Evolutionary conservation across 2,113 vertebrate genomes (phyloP).

Genomic region (Macrotis lagotis): DNA sequence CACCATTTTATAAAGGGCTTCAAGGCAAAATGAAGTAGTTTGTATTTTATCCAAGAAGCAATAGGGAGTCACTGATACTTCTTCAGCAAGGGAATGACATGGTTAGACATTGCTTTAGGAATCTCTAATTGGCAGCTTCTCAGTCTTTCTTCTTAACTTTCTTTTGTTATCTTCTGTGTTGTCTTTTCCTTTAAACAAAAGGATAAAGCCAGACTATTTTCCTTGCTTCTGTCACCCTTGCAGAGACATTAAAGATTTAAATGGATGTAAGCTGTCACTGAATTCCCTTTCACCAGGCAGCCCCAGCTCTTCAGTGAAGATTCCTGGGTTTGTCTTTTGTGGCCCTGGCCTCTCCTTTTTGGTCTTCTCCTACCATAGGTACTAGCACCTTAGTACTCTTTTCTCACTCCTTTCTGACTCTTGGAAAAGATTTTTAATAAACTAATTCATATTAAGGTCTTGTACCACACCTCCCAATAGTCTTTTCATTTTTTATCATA

Average conservation of each 20-base stretch:
- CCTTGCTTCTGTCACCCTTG: not conserved
- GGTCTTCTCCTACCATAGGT: not conserved
- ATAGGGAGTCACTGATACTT: not conserved
- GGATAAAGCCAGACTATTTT: not conserved
- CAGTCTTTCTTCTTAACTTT: not conserved
- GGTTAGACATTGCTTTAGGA: not conserved
- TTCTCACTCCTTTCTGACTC: not conserved
- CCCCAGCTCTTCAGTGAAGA: not conserved
- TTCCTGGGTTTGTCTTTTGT: not conserved
- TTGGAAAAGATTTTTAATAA: not conserved
- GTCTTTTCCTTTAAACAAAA: not conserved
- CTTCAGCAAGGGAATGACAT: not conserved
- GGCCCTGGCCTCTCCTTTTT: not conserved
- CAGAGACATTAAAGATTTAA: not conserved
- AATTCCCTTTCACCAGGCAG: not conserved
- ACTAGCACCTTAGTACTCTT: not conserved
- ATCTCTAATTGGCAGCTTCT: not conserved
- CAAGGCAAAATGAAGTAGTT: not conserved
- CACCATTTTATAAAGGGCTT: not conserved
- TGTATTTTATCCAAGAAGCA: not conserved
- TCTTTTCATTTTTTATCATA: not conserved
- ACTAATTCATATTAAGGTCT: not conserved
- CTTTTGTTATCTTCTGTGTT: not conserved
- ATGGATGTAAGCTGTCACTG: not conserved
- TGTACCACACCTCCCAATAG: not conserved